Evolutionary conservation across 1,140 invertebrate genomes (phyloP).

Genomic region (Ridgeia piscesae): DNA sequence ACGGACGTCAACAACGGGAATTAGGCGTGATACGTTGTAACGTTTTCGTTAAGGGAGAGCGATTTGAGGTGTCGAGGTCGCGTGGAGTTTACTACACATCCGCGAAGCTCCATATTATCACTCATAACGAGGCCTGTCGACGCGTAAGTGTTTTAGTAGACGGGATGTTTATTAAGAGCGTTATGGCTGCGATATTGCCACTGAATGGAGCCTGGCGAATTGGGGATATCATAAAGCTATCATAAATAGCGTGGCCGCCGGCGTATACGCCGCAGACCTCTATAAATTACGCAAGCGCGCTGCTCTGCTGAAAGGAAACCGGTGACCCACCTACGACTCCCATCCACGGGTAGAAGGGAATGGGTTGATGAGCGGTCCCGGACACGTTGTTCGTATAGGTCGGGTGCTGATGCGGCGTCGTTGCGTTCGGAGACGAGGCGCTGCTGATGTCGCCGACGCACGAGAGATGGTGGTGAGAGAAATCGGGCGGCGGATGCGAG

Average conservation of each 20-base stretch:
- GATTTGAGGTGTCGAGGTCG: background rate
- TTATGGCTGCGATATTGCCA: background rate
- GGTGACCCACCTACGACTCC: constrained; percentile 28
- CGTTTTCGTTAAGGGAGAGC: background rate
- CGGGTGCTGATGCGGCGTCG: constrained; percentile 1
- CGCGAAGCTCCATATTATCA: background rate
- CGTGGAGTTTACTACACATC: background rate
- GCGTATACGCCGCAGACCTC: background rate
- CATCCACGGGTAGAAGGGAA: constrained; percentile 32
- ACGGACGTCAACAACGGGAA: background rate
- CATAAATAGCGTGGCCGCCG: background rate
- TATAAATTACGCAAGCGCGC: background rate
- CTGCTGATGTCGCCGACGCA: background rate
- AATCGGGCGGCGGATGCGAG: background rate
- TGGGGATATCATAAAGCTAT: background rate
- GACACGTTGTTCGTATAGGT: background rate
- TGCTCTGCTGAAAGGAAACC: background rate
- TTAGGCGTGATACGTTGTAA: background rate
- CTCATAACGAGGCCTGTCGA: background rate
- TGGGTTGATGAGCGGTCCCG: background rate
- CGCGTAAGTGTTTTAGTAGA: constrained; percentile 5
- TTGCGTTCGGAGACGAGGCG: background rate
- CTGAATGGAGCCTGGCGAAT: background rate
- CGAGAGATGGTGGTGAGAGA: background rate
- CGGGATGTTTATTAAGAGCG: background rate